A percentile compares a stretch with the other conserved stretches of the same genome.
Evolutionary conservation across 2,113 vertebrate genomes (phyloP).

Genomic region (Epinephelus lanceolatus): DNA sequence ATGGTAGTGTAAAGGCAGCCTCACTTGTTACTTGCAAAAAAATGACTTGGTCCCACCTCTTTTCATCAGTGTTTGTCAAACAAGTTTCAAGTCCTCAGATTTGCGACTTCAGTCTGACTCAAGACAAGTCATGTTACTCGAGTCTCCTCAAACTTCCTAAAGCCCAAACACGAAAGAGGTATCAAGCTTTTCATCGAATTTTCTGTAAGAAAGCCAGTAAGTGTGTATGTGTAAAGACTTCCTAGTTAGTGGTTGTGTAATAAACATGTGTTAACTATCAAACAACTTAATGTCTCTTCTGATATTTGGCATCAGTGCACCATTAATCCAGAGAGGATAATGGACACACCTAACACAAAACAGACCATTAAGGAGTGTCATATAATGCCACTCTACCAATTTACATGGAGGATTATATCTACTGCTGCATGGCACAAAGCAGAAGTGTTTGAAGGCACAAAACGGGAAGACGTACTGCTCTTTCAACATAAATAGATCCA

Average conservation of each 20-base stretch:
- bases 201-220: background rate
- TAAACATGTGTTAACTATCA: background rate
- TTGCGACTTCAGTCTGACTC: too few relatives aligned
- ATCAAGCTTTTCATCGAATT: background rate
- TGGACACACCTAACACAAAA: background rate
- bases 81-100: too few relatives aligned
- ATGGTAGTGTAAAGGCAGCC: too few relatives aligned
- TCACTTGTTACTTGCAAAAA: too few relatives aligned
- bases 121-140: too few relatives aligned
- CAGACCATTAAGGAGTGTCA: conserved; percentile 1
- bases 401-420: conserved; percentile 5
- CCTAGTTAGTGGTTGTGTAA: background rate
- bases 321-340: conserved; percentile 15
- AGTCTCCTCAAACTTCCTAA: background rate
- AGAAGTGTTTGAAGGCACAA: conserved; percentile 6
- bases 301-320: background rate
- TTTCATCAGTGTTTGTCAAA: too few relatives aligned
- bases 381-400: conserved; percentile 23
- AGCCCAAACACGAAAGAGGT: background rate
- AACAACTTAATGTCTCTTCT: too few relatives aligned
- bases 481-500: conserved; percentile 53
- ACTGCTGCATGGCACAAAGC: background rate
- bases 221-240: background rate
- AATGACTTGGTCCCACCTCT: too few relatives aligned
- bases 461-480: background rate